phyloP scores from a whole-genome alignment of 1,140 invertebrate species.

The Brachionus calyciflorus region DNA sequence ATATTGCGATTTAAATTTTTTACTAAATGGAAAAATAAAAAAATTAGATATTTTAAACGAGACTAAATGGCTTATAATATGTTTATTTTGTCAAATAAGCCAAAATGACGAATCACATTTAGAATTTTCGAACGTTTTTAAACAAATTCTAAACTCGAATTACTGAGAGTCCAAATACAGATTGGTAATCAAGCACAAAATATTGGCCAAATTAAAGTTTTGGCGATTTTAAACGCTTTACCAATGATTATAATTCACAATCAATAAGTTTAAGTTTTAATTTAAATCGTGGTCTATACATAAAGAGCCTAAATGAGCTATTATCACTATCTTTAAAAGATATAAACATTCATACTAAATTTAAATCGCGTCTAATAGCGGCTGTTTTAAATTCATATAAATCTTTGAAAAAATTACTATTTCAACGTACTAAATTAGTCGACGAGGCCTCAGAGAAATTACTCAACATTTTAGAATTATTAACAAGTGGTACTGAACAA shows the following conservation, averaged over 20 bases:
- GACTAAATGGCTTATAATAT: background rate
- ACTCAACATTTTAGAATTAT: slow-evolving; percentile 87
- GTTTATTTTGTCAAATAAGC: background rate
- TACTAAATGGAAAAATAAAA: too few relatives aligned
- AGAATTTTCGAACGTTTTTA: background rate
- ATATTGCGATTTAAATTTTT: too few relatives aligned
- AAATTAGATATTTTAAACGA: background rate
- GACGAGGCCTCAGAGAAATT: slow-evolving; percentile 95
- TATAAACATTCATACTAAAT: slow-evolving; percentile 75
- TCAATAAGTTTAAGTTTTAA: too few relatives aligned
- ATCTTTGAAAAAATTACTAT: slow-evolving; percentile 80
- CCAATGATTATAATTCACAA: slow-evolving; percentile 51
- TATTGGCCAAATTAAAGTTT: slow-evolving; percentile 73
- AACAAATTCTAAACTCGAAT: background rate
- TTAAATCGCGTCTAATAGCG: slow-evolving; percentile 81
- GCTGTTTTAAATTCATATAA: slow-evolving; percentile 89
- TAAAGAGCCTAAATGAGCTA: slow-evolving; percentile 81
- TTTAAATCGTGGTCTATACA: too few relatives aligned
- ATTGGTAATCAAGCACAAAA: slow-evolving; percentile 74
- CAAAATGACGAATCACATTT: too few relatives aligned
- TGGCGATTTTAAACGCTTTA: slow-evolving; percentile 73
- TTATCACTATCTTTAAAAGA: slow-evolving; percentile 71
- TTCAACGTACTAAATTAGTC: slow-evolving; percentile 87
- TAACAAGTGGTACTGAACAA: slow-evolving; percentile 88
- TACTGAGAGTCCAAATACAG: slow-evolving; percentile 69